A percentile compares a stretch with the other conserved stretches of the same genome.
These are phyloP conservation scores for Pteria penguin DNA, from an alignment of 2,888 invertebrate genomes.

Conservation along the genomic window DNA sequence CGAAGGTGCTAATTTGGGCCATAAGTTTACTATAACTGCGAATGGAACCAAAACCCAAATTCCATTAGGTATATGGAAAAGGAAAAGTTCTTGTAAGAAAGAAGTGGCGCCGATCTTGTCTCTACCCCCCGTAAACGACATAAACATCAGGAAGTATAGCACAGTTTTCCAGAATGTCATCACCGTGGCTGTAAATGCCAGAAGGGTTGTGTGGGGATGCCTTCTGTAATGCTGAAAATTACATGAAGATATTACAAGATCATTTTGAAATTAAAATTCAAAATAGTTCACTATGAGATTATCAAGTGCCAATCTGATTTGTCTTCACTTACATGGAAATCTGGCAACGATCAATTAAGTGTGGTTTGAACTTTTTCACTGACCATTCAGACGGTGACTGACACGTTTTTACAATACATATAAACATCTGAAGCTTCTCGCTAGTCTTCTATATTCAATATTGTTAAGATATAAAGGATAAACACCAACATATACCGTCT, in stretches of 20 bases:
- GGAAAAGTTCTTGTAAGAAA: conserved; percentile 54
- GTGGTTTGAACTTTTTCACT: no score
- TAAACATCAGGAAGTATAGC: conserved; percentile 70
- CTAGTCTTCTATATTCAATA: no score
- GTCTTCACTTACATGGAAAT: neutral
- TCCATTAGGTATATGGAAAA: conserved; percentile 68
- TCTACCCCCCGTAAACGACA: conserved; percentile 63
- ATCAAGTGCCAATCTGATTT: no score
- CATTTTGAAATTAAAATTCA: neutral
- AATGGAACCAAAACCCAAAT: conserved; percentile 67
- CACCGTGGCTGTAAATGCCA: conserved; percentile 69
- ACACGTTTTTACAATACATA: no score
- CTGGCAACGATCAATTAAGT: no score
- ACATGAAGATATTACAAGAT: neutral
- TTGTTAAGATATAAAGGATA: no score
- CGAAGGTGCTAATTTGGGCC: no score
- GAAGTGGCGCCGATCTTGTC: conserved; percentile 60
- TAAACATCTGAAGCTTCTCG: no score
- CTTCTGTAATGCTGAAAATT: conserved; percentile 60
- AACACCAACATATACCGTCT: no score
- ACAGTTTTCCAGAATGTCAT: conserved; percentile 76
- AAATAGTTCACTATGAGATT: conserved; percentile 6
- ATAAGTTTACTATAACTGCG: conserved; percentile 21
- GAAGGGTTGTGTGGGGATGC: conserved; percentile 53
- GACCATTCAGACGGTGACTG: no score